Evolutionary conservation across 2,797 vertebrate genomes (phyloP).

Genomic region (Notamacropus eugenii): DNA sequence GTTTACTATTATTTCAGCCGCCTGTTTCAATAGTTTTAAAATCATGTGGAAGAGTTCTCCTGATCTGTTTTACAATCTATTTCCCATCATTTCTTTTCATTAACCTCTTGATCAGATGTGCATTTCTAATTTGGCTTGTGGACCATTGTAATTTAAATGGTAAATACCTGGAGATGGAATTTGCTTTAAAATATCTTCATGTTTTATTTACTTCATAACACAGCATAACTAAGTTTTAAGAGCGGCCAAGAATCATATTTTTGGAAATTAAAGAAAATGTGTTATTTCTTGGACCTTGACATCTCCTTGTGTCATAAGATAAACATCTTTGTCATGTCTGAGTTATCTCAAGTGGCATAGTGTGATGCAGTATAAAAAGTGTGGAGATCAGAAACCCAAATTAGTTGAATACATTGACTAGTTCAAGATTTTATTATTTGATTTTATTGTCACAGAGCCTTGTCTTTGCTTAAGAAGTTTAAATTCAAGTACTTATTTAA

Average conservation of each 20-base stretch:
- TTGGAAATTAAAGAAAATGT: conserved; percentile 11
- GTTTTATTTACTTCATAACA: conserved; percentile 39
- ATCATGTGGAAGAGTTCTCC: neutral
- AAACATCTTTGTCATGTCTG: conserved; percentile 62
- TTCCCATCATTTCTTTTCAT: conserved; percentile 32
- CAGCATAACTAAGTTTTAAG: conserved; percentile 12
- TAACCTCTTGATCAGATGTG: conserved; percentile 16
- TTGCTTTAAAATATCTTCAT: neutral
- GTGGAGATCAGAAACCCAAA: conserved; percentile 57
- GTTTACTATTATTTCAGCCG: neutral
- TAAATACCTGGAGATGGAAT: conserved; percentile 51
- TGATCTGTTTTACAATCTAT: conserved; percentile 53
- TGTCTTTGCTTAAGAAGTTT: conserved; percentile 48
- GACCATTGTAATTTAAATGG: conserved; percentile 56
- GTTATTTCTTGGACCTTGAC: neutral
- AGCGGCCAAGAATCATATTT: conserved; percentile 9
- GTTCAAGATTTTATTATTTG: conserved; percentile 50
- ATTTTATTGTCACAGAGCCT: conserved; percentile 66
- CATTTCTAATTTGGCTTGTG: conserved; percentile 45
- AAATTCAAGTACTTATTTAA: conserved; percentile 63
- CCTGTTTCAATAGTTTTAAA: neutral
- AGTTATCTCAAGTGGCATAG: conserved; percentile 46
- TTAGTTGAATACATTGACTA: conserved; percentile 36
- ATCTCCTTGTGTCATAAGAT: conserved; percentile 37
- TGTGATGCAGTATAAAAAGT: conserved; percentile 56